Evolutionary conservation across 2,797 vertebrate species (phyloP).

Genomic region (Nyctalus aviator): DNA sequence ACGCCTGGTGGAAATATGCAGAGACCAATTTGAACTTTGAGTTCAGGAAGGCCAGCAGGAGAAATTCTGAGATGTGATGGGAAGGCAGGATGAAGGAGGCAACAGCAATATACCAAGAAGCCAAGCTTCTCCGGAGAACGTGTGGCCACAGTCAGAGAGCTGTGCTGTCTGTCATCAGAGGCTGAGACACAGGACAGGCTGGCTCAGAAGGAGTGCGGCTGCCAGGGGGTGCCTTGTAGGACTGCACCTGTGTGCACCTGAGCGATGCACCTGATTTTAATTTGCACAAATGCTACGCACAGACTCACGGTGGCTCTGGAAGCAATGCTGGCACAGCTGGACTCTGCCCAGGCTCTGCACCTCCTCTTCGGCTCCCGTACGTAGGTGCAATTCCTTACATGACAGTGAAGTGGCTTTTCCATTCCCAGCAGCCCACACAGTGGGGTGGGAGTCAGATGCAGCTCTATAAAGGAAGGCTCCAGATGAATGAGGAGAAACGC

Average conservation of each 20-base stretch:
- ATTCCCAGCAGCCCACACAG: neutral
- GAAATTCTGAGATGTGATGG: neutral
- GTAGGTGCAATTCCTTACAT: neutral
- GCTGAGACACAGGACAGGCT: neutral
- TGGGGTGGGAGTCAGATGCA: rapidly evolving
- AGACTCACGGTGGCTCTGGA: rapidly evolving
- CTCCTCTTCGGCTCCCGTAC: neutral
- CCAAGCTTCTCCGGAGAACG: neutral
- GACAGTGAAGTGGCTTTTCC: neutral
- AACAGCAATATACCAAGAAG: neutral
- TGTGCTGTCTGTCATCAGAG: neutral
- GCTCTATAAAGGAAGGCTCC: neutral
- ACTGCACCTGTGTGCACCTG: too few species aligned
- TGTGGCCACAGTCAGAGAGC: neutral
- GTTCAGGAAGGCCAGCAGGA: neutral
- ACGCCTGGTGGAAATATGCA: neutral
- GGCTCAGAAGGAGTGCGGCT: too few species aligned
- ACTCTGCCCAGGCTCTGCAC: neutral
- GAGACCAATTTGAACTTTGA: neutral
- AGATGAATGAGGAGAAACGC: neutral
- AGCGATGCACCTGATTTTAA: neutral
- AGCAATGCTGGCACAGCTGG: neutral
- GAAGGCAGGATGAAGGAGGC: neutral
- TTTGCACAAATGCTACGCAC: neutral
- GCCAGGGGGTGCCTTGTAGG: too few species aligned